These are phyloP conservation scores for Diplosoma virens DNA, from an alignment of 23 tunicate species.

Conservation along the genomic window DNA sequence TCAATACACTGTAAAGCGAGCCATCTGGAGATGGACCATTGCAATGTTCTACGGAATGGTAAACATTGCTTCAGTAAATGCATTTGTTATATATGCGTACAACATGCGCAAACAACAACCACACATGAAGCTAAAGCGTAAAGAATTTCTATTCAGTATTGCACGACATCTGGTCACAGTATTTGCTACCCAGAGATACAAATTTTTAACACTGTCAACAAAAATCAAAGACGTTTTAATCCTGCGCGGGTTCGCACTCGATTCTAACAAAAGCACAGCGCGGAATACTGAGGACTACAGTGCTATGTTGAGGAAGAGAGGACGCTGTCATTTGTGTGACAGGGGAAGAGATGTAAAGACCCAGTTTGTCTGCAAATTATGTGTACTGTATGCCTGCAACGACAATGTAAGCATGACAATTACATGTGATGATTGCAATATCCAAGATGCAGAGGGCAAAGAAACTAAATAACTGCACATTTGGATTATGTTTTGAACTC, in stretches of 20 bases:
- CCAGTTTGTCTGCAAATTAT: conserved; percentile 15
- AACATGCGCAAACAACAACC: conserved; percentile 13
- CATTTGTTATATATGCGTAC: background rate
- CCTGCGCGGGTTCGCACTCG: conserved; percentile 1
- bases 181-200: conserved; percentile 2
- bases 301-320: conserved; percentile 7
- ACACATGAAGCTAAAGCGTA: conserved; percentile 18
- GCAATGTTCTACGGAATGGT: background rate
- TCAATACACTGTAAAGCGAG: background rate
- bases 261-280: conserved; percentile 1
- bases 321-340: conserved; percentile 17
- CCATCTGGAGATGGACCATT: conserved; percentile 6
- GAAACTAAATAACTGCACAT: conserved; percentile 4
- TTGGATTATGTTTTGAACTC: background rate
- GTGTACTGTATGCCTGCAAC: background rate
- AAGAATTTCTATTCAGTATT: conserved; percentile 8
- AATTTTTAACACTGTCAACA: conserved; percentile 1
- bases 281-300: conserved; percentile 3
- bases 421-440: background rate
- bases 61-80: conserved; percentile 19
- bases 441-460: conserved; percentile 8
- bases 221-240: conserved; percentile 3
- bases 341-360: conserved; percentile 11
- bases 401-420: background rate
- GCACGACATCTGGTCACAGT: conserved; percentile 4